Percentiles rank a stretch among this genome's conserved stretches.
Evolutionary conservation across 2,888 invertebrate genomes (phyloP).

Genomic region (Tridacna gigas): DNA sequence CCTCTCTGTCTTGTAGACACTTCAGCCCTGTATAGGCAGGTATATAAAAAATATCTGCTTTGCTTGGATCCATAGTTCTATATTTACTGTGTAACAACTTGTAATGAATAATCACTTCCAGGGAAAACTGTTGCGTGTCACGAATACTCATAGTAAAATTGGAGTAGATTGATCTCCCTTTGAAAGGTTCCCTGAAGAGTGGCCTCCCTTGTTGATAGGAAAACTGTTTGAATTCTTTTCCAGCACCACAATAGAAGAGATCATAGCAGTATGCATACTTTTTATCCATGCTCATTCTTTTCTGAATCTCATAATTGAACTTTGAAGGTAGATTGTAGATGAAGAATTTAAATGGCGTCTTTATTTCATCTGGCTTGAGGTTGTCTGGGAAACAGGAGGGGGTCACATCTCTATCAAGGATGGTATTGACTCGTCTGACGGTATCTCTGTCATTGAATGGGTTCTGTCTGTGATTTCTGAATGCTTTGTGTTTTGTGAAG

Average conservation of each 20-base stretch:
- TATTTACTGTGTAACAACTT: conserved; percentile 69
- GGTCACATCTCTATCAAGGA: conserved; percentile 16
- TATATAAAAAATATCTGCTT: conserved; percentile 74
- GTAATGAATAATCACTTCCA: conserved; percentile 74
- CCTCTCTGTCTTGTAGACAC: conserved; percentile 54
- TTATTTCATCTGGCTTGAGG: conserved; percentile 31
- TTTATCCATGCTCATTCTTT: conserved; percentile 33
- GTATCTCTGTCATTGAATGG: not conserved
- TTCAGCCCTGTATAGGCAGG: conserved; percentile 70
- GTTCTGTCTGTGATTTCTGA: conserved; percentile 5
- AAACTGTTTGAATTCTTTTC: conserved; percentile 45
- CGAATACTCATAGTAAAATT: conserved; percentile 47
- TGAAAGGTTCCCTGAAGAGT: not conserved
- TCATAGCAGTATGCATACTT: conserved; percentile 45
- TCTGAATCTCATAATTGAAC: conserved; percentile 50
- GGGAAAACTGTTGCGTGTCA: conserved; percentile 69
- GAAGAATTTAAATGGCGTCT: conserved; percentile 58
- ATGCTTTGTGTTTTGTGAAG: not conserved
- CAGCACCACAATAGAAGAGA: conserved; percentile 53
- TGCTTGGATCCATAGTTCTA: conserved; percentile 60
- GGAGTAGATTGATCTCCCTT: not conserved
- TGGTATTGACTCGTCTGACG: not conserved
- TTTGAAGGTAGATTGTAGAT: conserved; percentile 56
- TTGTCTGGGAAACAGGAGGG: conserved; percentile 16
- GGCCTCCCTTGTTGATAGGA: conserved; percentile 17